Evolutionary conservation across 2,888 invertebrate species (phyloP).

Genomic region (Tetramorium bicarinatum): DNA sequence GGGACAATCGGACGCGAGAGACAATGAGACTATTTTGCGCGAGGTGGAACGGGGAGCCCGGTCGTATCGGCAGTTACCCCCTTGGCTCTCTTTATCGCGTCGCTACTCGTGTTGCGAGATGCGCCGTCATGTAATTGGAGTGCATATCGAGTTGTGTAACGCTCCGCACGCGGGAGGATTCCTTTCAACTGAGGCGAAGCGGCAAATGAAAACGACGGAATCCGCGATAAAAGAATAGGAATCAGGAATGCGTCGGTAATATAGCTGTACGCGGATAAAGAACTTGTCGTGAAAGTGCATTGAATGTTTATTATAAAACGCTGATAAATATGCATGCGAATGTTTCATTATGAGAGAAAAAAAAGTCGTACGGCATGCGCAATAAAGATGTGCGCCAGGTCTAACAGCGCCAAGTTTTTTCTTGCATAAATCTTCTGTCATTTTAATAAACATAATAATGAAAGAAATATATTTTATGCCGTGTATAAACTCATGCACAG

Average conservation of each 20-base stretch:
- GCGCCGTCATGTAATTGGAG: slow-evolving; percentile 44
- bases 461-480: no score
- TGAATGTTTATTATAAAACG: not conserved
- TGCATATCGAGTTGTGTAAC: slow-evolving; percentile 45
- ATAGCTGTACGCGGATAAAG: not conserved
- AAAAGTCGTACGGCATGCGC: no score
- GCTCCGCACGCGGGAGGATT: not conserved
- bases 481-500: no score
- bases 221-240: slow-evolving; percentile 19
- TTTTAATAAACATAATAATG: no score
- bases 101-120: slow-evolving; percentile 27
- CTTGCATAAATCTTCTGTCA: no score
- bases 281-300: not conserved
- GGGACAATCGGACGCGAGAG: slow-evolving; percentile 75
- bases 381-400: no score
- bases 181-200: slow-evolving; percentile 34
- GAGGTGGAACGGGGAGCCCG: slow-evolving; percentile 34
- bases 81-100: slow-evolving; percentile 53
- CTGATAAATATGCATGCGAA: no score
- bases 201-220: slow-evolving; percentile 38
- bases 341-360: no score
- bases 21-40: slow-evolving; percentile 80
- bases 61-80: slow-evolving; percentile 70
- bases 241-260: not conserved
- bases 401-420: no score